phyloP scores from a whole-genome alignment of 2,888 invertebrate genomes.

The Apantesis nais region DNA sequence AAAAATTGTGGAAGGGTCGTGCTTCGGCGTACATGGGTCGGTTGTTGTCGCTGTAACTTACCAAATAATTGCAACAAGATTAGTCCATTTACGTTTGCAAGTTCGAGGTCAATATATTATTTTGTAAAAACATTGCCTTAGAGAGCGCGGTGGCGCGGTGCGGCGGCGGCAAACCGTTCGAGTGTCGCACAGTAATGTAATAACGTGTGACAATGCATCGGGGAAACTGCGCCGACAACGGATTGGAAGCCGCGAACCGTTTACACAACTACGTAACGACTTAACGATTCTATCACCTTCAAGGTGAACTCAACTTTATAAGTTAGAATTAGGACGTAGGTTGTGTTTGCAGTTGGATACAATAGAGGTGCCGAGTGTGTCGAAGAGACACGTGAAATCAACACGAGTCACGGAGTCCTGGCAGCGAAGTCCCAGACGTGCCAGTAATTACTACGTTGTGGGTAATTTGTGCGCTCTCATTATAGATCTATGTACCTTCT shows the following conservation, averaged over 20 bases:
- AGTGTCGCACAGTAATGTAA: conserved; percentile 22
- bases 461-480: conserved; percentile 6
- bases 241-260: conserved; percentile 15
- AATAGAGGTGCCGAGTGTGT: not conserved
- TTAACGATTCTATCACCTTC: not conserved
- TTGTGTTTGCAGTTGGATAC: not conserved
- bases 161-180: not conserved
- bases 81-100: not conserved
- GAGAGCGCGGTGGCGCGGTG: not conserved
- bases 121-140: not conserved
- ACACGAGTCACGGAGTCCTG: not conserved
- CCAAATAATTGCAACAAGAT: not conserved
- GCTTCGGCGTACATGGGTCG: too few species aligned
- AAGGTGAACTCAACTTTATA: conserved; percentile 2
- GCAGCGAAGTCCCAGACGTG: conserved; percentile 1
- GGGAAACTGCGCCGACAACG: conserved; percentile 14
- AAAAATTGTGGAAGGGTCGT: too few species aligned
- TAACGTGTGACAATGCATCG: conserved; percentile 41
- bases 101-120: not conserved
- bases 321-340: not conserved
- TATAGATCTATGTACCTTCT: not conserved
- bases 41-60: too few species aligned
- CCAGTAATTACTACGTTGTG: conserved; percentile 9
- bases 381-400: conserved; percentile 17
- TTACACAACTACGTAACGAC: not conserved